phyloP scores from a whole-genome alignment of 2,888 invertebrate species.

The Podotricha telesiphe region DNA sequence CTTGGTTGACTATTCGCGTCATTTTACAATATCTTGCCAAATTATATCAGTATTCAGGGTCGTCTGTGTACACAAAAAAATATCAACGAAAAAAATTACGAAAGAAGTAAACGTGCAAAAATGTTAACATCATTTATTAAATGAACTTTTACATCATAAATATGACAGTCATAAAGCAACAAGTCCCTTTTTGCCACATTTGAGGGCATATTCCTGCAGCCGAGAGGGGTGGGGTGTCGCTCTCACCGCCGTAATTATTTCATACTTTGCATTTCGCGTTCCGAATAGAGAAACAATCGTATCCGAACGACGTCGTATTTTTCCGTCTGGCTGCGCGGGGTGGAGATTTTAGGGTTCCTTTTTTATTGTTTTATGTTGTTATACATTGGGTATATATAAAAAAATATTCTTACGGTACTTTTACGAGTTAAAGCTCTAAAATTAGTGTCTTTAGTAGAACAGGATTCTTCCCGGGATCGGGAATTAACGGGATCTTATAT shows the following conservation, averaged over 20 bases:
- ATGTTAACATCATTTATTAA: conserved; percentile 45
- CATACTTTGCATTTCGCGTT: conserved; percentile 74
- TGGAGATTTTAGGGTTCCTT: conserved; percentile 50
- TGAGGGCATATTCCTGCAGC: conserved; percentile 60
- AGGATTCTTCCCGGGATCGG: no score
- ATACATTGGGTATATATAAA: background rate
- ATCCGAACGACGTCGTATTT: conserved; percentile 61
- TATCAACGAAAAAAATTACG: conserved; percentile 26
- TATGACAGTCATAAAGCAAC: conserved; percentile 77
- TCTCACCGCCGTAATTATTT: conserved; percentile 77
- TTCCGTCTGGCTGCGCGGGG: conserved; percentile 64
- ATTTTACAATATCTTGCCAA: conserved; percentile 14
- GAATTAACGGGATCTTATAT: background rate
- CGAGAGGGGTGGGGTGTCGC: conserved; percentile 52
- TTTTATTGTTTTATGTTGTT: conserved; percentile 16
- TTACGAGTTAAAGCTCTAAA: background rate
- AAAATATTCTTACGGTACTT: background rate
- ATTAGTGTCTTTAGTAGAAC: background rate
- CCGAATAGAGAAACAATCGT: conserved; percentile 70
- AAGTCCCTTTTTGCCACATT: conserved; percentile 76
- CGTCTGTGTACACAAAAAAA: conserved; percentile 21
- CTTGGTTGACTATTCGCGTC: conserved; percentile 6
- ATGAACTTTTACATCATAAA: conserved; percentile 61
- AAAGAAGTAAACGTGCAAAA: conserved; percentile 36
- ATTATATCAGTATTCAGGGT: conserved; percentile 26